phyloP scores from a whole-genome alignment of 2,888 invertebrate genomes.

The Polietes domitor region DNA sequence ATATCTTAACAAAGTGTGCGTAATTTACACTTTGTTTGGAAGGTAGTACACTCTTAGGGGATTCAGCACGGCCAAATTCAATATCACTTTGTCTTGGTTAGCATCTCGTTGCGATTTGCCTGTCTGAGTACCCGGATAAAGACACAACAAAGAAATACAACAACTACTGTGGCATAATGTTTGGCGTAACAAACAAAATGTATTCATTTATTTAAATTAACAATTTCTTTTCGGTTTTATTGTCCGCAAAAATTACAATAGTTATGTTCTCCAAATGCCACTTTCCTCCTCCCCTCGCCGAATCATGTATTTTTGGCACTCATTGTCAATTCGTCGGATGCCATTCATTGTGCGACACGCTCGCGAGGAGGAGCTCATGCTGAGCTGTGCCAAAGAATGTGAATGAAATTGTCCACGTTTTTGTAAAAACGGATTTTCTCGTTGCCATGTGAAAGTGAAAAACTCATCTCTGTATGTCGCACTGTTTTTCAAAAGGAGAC shows the following conservation, averaged over 20 bases:
- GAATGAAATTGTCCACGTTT: not conserved
- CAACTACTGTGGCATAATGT: not conserved
- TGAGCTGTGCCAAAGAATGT: slow-evolving; percentile 5
- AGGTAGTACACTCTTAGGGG: too few relatives aligned
- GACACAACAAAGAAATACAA: too few relatives aligned
- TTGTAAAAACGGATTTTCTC: not conserved
- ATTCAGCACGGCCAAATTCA: too few relatives aligned
- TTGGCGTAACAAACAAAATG: not conserved
- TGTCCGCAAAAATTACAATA: not conserved
- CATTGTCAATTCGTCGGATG: not conserved
- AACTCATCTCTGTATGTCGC: not conserved
- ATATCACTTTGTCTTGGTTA: too few relatives aligned
- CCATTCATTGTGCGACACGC: not conserved
- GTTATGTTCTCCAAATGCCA: not conserved
- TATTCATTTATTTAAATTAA: slow-evolving; percentile 5
- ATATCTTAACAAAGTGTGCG: too few relatives aligned
- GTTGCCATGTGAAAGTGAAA: not conserved
- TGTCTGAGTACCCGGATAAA: too few relatives aligned
- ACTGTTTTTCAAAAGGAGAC: not conserved
- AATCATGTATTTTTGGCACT: not conserved
- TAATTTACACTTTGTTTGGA: too few relatives aligned
- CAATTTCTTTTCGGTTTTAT: not conserved
- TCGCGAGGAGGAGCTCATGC: not conserved
- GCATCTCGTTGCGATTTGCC: too few relatives aligned
- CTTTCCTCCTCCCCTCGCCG: not conserved